Base-by-base conservation (phyloP, 2,888 invertebrate species). In the Chesias legatella region DNA sequence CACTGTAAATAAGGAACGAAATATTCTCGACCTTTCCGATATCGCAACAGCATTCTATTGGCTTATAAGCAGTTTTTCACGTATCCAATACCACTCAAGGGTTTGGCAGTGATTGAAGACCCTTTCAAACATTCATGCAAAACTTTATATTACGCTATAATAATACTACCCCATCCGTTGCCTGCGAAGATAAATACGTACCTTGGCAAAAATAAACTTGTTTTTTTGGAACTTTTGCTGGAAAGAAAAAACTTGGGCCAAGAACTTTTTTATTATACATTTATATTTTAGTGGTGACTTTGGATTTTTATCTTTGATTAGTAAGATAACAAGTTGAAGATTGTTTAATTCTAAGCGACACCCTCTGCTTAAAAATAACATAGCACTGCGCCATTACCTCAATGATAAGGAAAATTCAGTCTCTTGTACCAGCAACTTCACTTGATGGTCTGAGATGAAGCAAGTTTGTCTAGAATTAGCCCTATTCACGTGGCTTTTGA, bases 91-190 rank as follows among this genome's bases (percentile, higher is more conserved):
- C 40, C 25, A 36, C 29, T 33, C 25, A 36, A 45, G 40, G 45
- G 45, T 40, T 40, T 36, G 45, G 45, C 40, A 45, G 45, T 40
- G 45, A 45, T 45, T 45, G 45, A 45, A 45, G 32, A 45, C 40
- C 45, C 36, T 45, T 25, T 40, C 22, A 22, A 40, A 45, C 36
- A 36, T 36, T 40, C 26, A 44, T 21, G 34, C 32, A 36, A 33
- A 45, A 45, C 36, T 33, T 45, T 45, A 36, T 44, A 36, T 32
- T 13, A 36, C 24, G 28, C 27, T 13, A 35, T 44, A 32, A 39
- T 44, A 41, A 42, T 32, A 42, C 26, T 11, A 10, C 24, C 35
- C 32, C 32, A 35, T 38, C 32, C 31, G 17, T 17, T 30, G 41
- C 13, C 23, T 35, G 10, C 35, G 35, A 10, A 35, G 13, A 41